A percentile compares a stretch with the other conserved stretches of the same genome.
Conservation (phyloP, 2,888 invertebrate species). For the Orchestes rusci region DNA sequence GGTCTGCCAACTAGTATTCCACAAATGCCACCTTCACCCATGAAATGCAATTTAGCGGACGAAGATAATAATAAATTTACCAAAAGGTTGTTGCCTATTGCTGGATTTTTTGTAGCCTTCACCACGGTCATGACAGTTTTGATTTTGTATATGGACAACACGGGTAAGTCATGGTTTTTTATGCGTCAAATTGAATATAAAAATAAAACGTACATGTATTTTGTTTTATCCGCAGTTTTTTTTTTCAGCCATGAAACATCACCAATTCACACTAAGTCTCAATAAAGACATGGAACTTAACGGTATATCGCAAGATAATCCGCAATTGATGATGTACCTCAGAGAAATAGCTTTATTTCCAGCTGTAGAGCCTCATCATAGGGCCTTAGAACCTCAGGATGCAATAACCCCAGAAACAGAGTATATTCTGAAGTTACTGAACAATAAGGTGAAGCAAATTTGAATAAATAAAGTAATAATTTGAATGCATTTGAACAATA, state of each 20-base stretch:
- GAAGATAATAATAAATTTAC: conserved; percentile 10
- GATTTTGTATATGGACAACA: conserved; percentile 73
- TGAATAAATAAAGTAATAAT: too few species aligned
- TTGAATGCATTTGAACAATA: too few species aligned
- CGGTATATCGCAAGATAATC: conserved; percentile 67
- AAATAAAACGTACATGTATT: conserved; percentile 13
- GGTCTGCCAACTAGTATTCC: conserved; percentile 16
- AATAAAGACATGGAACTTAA: conserved; percentile 69
- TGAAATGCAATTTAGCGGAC: conserved; percentile 9
- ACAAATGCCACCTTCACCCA: conserved; percentile 12
- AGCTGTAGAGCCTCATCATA: conserved; percentile 44
- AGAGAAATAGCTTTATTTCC: conserved; percentile 60
- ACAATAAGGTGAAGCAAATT: conserved; percentile 39
- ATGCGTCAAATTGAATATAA: too few species aligned
- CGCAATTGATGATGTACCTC: conserved; percentile 66
- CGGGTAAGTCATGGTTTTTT: conserved; percentile 51
- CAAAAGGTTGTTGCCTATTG: conserved; percentile 48
- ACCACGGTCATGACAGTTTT: conserved; percentile 73
- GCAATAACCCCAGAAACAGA: conserved; percentile 46
- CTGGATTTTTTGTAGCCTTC: conserved; percentile 69
- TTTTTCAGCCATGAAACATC: conserved; percentile 57
- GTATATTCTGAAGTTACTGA: conserved; percentile 43
- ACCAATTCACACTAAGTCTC: conserved; percentile 75
- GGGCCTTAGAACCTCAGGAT: conserved; percentile 35
- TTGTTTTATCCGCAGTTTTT: too few species aligned